These are phyloP conservation scores for Pseudolaguvia tuberculata DNA, from an alignment of 2,113 vertebrate species.

Conservation along the genomic window DNA sequence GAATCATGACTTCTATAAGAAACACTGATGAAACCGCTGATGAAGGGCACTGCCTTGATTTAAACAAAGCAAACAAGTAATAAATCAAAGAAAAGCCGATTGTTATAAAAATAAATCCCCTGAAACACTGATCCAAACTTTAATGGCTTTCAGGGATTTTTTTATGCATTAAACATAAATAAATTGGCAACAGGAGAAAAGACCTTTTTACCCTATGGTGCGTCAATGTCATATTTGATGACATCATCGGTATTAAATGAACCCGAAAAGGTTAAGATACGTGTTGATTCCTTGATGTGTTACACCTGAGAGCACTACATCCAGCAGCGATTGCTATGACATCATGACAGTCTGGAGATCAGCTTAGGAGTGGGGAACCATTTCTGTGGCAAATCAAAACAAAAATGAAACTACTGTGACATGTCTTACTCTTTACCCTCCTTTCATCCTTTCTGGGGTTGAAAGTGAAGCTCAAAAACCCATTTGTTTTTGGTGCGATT, in stretches of 20 bases:
- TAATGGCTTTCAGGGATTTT: neutral
- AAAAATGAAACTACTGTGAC: slow-evolving; percentile 20
- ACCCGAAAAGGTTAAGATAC: neutral
- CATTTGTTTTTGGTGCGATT: slow-evolving; percentile 24
- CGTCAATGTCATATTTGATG: neutral
- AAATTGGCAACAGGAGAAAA: neutral
- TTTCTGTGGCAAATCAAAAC: slow-evolving; percentile 27
- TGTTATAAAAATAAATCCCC: slow-evolving; percentile 16
- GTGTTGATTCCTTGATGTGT: slow-evolving; percentile 8
- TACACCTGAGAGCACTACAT: neutral
- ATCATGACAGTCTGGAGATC: slow-evolving; percentile 22
- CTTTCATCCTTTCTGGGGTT: slow-evolving; percentile 19
- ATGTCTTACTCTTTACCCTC: slow-evolving; percentile 14
- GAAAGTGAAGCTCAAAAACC: slow-evolving; percentile 44
- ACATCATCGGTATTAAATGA: neutral
- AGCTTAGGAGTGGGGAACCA: slow-evolving; percentile 30
- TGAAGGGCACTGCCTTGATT: neutral
- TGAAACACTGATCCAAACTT: neutral
- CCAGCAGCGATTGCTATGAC: slow-evolving; percentile 12
- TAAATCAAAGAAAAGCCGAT: slow-evolving; percentile 14
- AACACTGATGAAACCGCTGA: slow-evolving; percentile 15
- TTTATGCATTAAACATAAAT: neutral
- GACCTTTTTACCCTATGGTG: too few species aligned
- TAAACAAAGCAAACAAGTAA: neutral
- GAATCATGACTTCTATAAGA: neutral